These are phyloP conservation scores for Phalangium opilio DNA, from an alignment of 2,888 invertebrate species.

Conservation along the genomic window DNA sequence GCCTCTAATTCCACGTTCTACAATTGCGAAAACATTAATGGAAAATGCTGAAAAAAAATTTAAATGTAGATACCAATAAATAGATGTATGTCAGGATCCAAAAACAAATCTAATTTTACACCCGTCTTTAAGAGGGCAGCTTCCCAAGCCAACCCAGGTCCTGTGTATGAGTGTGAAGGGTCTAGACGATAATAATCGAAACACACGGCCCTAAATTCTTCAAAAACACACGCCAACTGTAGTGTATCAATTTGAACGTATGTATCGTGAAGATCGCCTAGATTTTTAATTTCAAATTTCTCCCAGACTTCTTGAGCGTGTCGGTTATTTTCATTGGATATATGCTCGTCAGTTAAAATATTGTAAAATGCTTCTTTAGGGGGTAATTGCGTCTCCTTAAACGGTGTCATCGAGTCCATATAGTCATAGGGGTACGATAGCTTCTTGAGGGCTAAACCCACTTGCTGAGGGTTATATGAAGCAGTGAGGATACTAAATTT, in stretches of 20 bases:
- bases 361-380: slow-evolving; percentile 15
- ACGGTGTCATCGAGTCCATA: slow-evolving; percentile 20
- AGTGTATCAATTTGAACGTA: slow-evolving; percentile 23
- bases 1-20: slow-evolving; percentile 16
- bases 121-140: slow-evolving; percentile 23
- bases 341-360: slow-evolving; percentile 12
- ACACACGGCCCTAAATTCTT: slow-evolving; percentile 23
- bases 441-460: too few relatives aligned
- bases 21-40: slow-evolving; percentile 14
- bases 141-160: slow-evolving; percentile 25
- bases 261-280: slow-evolving; percentile 20
- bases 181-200: slow-evolving; percentile 22
- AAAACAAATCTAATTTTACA: slow-evolving; percentile 22
- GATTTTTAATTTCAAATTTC: slow-evolving; percentile 16
- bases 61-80: slow-evolving; percentile 16
- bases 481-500: background rate
- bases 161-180: slow-evolving; percentile 21
- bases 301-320: slow-evolving; percentile 22
- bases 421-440: slow-evolving; percentile 23
- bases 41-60: too few relatives aligned
- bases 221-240: slow-evolving; percentile 26
- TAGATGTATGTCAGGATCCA: slow-evolving; percentile 22
- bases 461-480: background rate
- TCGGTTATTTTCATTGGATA: slow-evolving; percentile 14
- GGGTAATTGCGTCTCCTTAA: slow-evolving; percentile 20